Conservation (phyloP, 1,140 invertebrate species). For the Megalopta genalis region DNA sequence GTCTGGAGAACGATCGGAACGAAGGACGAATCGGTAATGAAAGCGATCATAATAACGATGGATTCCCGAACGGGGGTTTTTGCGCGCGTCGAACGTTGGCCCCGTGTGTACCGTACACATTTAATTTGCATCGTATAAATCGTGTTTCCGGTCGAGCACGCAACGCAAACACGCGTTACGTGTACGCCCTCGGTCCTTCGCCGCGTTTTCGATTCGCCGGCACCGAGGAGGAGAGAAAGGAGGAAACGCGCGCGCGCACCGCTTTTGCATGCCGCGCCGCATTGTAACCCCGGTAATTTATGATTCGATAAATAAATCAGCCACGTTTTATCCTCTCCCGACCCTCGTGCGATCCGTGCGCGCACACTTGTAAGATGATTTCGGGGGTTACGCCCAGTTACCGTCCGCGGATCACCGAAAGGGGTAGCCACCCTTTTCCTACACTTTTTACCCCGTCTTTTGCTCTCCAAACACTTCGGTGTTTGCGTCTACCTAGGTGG, state of each 20-base stretch:
- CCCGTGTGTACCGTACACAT: constrained; percentile 61
- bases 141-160: constrained; percentile 78
- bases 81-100: constrained; percentile 6
- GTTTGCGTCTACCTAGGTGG: constrained; percentile 16
- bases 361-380: constrained; percentile 73
- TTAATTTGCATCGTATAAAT: constrained; percentile 80
- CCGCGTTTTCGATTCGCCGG: constrained; percentile 34
- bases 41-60: neutral
- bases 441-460: neutral
- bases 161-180: constrained; percentile 76
- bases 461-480: constrained; percentile 29
- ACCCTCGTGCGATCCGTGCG: constrained; percentile 22
- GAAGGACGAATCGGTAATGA: neutral
- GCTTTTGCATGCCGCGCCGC: constrained; percentile 64
- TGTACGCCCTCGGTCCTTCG: constrained; percentile 67
- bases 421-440: constrained; percentile 36
- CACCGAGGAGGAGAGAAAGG: constrained; percentile 26
- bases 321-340: constrained; percentile 48
- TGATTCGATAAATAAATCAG: constrained; percentile 78
- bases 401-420: constrained; percentile 24
- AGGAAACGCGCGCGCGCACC: constrained; percentile 28
- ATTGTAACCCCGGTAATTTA: constrained; percentile 76
- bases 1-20: neutral
- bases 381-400: constrained; percentile 66
- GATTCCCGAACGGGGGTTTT: constrained; percentile 1